Evolutionary conservation across 2,113 vertebrate species (phyloP).

Genomic region (Aptenodytes forsteri): DNA sequence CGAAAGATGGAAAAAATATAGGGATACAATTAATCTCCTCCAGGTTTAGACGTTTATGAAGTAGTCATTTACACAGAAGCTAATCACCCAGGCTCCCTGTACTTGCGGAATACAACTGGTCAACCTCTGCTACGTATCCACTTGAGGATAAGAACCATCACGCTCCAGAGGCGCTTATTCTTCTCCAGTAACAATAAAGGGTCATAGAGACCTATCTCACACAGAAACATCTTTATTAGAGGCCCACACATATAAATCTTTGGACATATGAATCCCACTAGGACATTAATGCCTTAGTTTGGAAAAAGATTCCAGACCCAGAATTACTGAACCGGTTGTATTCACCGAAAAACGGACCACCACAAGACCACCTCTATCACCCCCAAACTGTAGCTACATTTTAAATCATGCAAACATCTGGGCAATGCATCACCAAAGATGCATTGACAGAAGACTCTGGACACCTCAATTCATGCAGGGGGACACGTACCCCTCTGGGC

Average conservation of each 20-base stretch:
- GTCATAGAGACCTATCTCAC: neutral
- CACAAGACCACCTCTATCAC: neutral
- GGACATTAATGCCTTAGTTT: neutral
- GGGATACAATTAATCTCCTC: neutral
- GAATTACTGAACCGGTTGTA: neutral
- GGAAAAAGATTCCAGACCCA: neutral
- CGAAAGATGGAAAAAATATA: neutral
- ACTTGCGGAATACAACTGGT: neutral
- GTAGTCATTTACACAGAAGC: neutral
- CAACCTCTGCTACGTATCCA: rapidly evolving
- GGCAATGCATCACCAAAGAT: neutral
- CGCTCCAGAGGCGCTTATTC: neutral
- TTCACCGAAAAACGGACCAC: neutral
- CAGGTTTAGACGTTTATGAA: neutral
- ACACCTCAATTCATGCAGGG: neutral
- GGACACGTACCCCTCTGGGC: neutral
- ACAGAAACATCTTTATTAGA: neutral
- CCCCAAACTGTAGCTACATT: neutral
- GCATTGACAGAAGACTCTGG: neutral
- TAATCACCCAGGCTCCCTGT: neutral
- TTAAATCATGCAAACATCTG: neutral
- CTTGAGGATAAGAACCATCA: neutral
- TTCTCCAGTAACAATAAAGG: neutral
- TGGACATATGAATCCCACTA: neutral
- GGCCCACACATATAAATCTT: neutral